Evolutionary conservation across 2,888 invertebrate species (phyloP).

Genomic region (Fragum fragum): DNA sequence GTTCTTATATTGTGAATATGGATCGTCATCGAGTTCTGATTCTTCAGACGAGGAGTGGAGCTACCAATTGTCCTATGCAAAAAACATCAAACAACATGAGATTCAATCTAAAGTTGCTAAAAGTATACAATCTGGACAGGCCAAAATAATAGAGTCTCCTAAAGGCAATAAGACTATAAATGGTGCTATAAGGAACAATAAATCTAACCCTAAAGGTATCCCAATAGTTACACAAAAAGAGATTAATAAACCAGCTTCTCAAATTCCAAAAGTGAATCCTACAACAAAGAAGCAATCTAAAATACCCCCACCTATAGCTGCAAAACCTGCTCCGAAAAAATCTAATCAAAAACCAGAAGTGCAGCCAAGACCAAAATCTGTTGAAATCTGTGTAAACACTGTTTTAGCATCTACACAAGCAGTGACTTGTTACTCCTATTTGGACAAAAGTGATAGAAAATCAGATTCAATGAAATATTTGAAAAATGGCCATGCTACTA

Average conservation of each 20-base stretch:
- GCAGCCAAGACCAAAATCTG: slow-evolving; percentile 50
- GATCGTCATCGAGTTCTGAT: slow-evolving; percentile 73
- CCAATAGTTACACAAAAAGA: not conserved
- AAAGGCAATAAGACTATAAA: slow-evolving; percentile 23
- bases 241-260: not conserved
- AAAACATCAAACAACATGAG: slow-evolving; percentile 65
- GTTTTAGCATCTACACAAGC: slow-evolving; percentile 35
- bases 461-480: slow-evolving; percentile 45
- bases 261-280: slow-evolving; percentile 44
- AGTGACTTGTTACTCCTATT: slow-evolving; percentile 35
- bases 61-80: slow-evolving; percentile 63
- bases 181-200: slow-evolving; percentile 19
- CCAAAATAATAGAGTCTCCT: slow-evolving; percentile 56
- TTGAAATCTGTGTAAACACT: slow-evolving; percentile 64
- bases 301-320: slow-evolving; percentile 71
- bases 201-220: not conserved
- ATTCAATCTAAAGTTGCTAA: slow-evolving; percentile 65
- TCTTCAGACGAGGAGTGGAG: slow-evolving; percentile 72
- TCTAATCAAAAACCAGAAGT: slow-evolving; percentile 32
- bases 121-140: slow-evolving; percentile 58
- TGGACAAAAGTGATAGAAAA: slow-evolving; percentile 36
- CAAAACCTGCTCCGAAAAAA: slow-evolving; percentile 56
- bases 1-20: slow-evolving; percentile 75
- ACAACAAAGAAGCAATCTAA: slow-evolving; percentile 56
- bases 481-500: slow-evolving; percentile 23